phyloP scores from a whole-genome alignment of 2,797 vertebrate genomes.

The Myotis daubentonii region DNA sequence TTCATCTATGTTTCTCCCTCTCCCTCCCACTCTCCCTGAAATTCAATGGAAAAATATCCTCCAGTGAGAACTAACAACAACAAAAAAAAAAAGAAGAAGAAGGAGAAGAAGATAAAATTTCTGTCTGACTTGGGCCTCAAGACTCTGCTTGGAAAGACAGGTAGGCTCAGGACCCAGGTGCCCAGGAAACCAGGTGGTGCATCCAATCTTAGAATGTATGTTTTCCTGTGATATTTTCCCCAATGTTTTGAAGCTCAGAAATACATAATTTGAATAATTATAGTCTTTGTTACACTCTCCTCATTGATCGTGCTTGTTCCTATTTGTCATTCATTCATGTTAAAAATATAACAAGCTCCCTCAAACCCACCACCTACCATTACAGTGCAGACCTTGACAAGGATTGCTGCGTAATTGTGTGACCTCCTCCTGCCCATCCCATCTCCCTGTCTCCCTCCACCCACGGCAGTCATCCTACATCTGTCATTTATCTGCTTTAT shows the following conservation, averaged over 20 bases:
- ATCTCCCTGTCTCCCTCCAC: neutral
- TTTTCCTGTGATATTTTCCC: neutral
- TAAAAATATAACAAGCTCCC: neutral
- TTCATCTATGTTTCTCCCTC: no score
- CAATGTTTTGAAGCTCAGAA: neutral
- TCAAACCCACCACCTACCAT: neutral
- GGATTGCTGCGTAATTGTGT: neutral
- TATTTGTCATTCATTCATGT: neutral
- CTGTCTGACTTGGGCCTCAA: neutral
- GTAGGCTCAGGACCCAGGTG: neutral
- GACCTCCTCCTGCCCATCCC: neutral
- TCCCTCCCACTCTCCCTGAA: no score
- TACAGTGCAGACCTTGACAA: neutral
- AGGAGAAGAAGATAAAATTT: neutral
- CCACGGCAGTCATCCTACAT: neutral
- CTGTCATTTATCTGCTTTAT: neutral
- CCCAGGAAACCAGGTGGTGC: neutral
- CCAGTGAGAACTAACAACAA: no score
- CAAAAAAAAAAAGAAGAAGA: no score
- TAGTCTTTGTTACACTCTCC: neutral
- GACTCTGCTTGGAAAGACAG: neutral
- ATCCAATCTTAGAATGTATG: neutral
- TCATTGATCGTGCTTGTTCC: neutral
- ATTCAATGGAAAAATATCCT: no score
- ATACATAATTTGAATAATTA: neutral